phyloP scores from a whole-genome alignment of 1,140 invertebrate genomes.

The Drosophila trapezifrons region DNA sequence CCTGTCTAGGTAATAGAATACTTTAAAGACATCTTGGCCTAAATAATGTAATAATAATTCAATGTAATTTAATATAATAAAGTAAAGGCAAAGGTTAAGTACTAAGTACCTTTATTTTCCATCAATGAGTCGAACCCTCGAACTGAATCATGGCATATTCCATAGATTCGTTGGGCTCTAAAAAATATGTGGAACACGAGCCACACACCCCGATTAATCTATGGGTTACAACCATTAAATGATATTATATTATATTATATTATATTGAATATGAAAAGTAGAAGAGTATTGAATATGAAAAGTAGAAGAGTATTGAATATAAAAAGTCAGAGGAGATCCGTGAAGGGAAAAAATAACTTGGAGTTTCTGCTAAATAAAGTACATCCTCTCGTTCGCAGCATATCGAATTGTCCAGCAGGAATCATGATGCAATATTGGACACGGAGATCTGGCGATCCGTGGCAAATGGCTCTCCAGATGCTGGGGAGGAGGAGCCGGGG shows the following conservation, averaged over 20 bases:
- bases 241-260: no score
- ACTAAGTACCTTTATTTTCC: neutral
- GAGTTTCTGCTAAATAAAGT: no score
- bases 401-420: constrained; percentile 4
- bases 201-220: neutral
- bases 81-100: neutral
- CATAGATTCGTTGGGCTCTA: constrained; percentile 27
- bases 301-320: neutral
- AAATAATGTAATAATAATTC: neutral
- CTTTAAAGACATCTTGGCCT: no score
- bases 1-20: neutral
- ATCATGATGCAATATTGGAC: constrained; percentile 13
- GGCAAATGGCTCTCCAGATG: constrained; percentile 24
- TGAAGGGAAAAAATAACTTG: neutral
- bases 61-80: neutral
- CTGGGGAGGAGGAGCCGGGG: neutral
- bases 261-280: neutral
- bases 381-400: neutral
- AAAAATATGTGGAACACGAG: constrained; percentile 29
- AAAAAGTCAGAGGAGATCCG: neutral
- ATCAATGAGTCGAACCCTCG: neutral
- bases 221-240: neutral
- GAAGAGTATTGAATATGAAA: neutral
- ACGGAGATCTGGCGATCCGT: constrained; percentile 12
- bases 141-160: neutral